These are phyloP conservation scores for Phymorhynchus buccinoides DNA, from an alignment of 1,140 invertebrate genomes.

Conservation along the genomic window DNA sequence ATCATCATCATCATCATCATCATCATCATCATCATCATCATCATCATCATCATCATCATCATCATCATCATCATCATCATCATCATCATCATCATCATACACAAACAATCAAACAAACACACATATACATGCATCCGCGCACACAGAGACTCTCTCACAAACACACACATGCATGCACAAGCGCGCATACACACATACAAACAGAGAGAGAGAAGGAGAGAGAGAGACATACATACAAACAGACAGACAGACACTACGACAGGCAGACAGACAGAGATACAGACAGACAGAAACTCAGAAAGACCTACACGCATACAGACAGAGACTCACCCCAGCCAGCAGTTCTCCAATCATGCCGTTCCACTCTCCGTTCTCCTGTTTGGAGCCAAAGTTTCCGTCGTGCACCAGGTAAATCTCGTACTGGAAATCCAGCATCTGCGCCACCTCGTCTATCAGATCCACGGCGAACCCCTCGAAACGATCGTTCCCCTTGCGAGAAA, in stretches of 20 bases:
- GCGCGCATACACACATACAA: too few relatives aligned
- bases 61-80: not conserved
- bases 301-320: not conserved
- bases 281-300: not conserved
- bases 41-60: constrained; percentile 24
- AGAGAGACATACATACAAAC: too few relatives aligned
- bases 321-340: constrained; percentile 85
- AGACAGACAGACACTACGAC: too few relatives aligned
- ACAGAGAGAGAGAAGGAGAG: too few relatives aligned
- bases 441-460: constrained; percentile 81
- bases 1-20: too few relatives aligned
- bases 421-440: constrained; percentile 82
- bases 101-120: not conserved
- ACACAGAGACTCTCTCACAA: too few relatives aligned
- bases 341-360: constrained; percentile 98
- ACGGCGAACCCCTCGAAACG: constrained; percentile 87
- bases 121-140: not conserved
- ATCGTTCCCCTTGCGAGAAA: constrained; percentile 58
- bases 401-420: constrained; percentile 70
- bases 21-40: constrained; percentile 29
- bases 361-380: constrained; percentile 84
- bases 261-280: too few relatives aligned
- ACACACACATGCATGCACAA: too few relatives aligned
- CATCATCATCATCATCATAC: too few relatives aligned
- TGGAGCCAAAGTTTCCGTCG: constrained; percentile 69